Evolutionary conservation across 2,888 invertebrate genomes (phyloP), one percentile per base, ranked within the genome.

Genomic region (Chloroclysta siterata): DNA sequence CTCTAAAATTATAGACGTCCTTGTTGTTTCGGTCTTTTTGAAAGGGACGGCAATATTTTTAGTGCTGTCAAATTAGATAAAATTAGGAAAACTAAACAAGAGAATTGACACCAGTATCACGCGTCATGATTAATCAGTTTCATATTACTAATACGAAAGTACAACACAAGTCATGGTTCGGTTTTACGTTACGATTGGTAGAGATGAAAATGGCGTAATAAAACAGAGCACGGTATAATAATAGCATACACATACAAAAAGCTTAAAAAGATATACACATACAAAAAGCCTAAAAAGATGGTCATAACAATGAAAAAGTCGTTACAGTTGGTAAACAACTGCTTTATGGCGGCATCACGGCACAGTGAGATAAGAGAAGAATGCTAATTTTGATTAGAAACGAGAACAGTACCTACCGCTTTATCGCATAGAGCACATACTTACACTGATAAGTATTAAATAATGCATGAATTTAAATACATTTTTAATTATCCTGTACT

Each of bases 381-480:
- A 91, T 90, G 88, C 84, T 82, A 88, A 88, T 88, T 89, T 84
- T 83, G 89, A 90, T 91, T 88, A 89, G 82, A 84, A 90, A 88
- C 82, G 84, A 88, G 88, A 88, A 81, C 88, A 87, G 77, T 72
- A 74, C 83, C 71, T 72, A 74, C 83, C 71, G 75, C 77, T 79
- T 89, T 88, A 90, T 89, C 88, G 79, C 82, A 77, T 82, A 56
- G 39, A 56, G 55, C 33, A 82, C 83, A 83, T 83, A 80, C 77
- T 84, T 76, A 88, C 1, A 44, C 2, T 17, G 88, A 90, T 89
- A 88, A 84, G 75, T 85, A 80, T 82, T 73, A 80, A 85, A 83
- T 50, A 46, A 50, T 77, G 83, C 82, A 84, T 86, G 85, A 85
- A 86, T 88, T 84, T 77, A 77, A 77, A 80, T 80, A 80, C 77